A percentile compares a stretch with the other conserved stretches of the same genome.
Evolutionary conservation across 2,797 vertebrate species (phyloP).

Genomic region (Sphaeramia orbicularis): DNA sequence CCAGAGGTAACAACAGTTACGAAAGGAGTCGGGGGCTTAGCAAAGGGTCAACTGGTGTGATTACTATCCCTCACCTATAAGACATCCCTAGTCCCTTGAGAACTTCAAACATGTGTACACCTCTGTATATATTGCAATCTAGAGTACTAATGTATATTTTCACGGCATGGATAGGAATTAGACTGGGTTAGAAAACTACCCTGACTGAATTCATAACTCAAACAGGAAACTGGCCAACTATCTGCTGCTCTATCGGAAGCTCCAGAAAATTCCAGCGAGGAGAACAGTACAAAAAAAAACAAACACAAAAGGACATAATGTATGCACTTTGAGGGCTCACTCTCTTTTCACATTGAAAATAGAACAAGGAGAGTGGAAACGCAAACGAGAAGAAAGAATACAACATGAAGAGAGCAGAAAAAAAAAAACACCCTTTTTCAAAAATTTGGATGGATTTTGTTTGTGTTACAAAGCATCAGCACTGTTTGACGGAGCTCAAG

Average conservation of each 20-base stretch:
- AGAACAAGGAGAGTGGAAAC: conserved; percentile 41
- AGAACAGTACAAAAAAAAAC: conserved; percentile 34
- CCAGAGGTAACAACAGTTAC: too few species aligned
- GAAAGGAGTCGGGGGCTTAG: too few species aligned
- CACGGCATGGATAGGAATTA: conserved; percentile 62
- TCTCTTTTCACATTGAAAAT: conserved; percentile 56
- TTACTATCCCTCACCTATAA: too few species aligned
- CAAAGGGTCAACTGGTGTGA: too few species aligned
- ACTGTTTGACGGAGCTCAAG: conserved; percentile 47
- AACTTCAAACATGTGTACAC: conserved; percentile 6
- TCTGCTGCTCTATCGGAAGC: conserved; percentile 35
- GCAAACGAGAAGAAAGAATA: conserved; percentile 8
- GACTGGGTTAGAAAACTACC: conserved; percentile 70
- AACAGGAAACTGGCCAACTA: conserved; percentile 35
- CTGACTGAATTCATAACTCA: conserved; percentile 66
- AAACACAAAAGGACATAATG: conserved; percentile 25
- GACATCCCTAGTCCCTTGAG: too few species aligned
- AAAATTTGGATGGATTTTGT: conserved; percentile 49
- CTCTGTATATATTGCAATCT: conserved; percentile 11
- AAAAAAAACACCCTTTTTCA: conserved; percentile 41
- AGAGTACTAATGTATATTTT: conserved; percentile 39
- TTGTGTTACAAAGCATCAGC: conserved; percentile 39
- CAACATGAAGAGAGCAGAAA: conserved; percentile 44
- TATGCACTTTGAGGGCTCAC: conserved; percentile 52
- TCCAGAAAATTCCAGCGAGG: conserved; percentile 43